Base-by-base conservation (phyloP, 2,113 vertebrate genomes). In the Hydrolagus affinis region DNA sequence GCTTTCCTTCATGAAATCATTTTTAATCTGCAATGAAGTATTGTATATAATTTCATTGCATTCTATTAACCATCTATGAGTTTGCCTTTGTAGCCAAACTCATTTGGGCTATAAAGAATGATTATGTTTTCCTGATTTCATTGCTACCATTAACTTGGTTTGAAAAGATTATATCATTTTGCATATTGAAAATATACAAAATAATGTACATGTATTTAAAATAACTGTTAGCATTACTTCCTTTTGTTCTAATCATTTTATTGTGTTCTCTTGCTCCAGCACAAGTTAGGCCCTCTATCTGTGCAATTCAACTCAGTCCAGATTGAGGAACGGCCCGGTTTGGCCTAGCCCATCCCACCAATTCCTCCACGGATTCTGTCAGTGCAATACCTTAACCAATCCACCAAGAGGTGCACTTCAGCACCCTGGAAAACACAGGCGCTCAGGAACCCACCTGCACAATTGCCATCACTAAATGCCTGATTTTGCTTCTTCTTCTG, bases 1-100 rank as follows among this genome's bases (percentile, higher is more conserved):
- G 75, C 86, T 86, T 88, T 87, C 87, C 90, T 21, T 83, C 62
- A 66, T 83, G 78, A 83, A 83, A 30, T 62, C 78, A 83, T 66
- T 83, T 44, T 83, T 83, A 83, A 83, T 83, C 62, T 30, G 62
- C 78, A 83, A 32, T 32, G 78, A 83, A 68, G 78, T 21, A 83
- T 66, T 66, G 25, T 32, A 28, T 66, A 83, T 66, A 30, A 83
- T 30, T 83, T 83, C 78, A 83, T 66, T 83, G 60, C 77, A 64
- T 83, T 25, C 44, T 83, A 83, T 28, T 32, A 66, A 60, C 15
- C 77, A 83, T 30, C 60, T 64, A 32, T 83, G 8, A 30, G 62
- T 83, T 83, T 66, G 11, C 77, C 64, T 19, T 32, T 25, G 30
- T 11, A 28, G 14, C 28, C 57, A 6, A 32, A 30, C 60, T 66